Conservation (phyloP, 2,113 vertebrate species). For the Limnothrissa miodon region DNA sequence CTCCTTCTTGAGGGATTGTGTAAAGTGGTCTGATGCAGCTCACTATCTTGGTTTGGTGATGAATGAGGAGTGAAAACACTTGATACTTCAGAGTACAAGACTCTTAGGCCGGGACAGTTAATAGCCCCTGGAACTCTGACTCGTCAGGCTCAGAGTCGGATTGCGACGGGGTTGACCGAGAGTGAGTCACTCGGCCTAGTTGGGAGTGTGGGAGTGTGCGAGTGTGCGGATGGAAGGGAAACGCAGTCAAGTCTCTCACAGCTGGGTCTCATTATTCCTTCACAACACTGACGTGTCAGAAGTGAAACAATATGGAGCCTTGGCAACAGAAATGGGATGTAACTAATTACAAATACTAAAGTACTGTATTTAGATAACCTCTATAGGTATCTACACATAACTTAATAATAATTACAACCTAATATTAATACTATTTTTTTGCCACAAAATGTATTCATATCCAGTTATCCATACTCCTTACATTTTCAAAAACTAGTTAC, state of each 20-base stretch:
- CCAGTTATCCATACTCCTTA: too few species aligned
- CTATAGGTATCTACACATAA: too few species aligned
- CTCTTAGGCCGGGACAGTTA: not conserved
- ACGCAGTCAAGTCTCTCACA: conserved; percentile 1
- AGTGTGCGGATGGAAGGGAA: not conserved
- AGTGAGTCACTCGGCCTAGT: not conserved
- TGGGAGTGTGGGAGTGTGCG: not conserved
- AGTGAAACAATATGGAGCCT: too few species aligned
- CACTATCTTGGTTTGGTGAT: not conserved
- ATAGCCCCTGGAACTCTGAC: not conserved
- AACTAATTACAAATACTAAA: too few species aligned
- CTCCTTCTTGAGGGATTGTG: not conserved
- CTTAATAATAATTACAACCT: too few species aligned
- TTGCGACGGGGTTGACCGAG: not conserved
- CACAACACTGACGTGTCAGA: conserved; percentile 28
- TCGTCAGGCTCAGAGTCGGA: not conserved
- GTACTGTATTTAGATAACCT: not conserved
- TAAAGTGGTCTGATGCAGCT: not conserved
- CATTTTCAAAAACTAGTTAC: too few species aligned
- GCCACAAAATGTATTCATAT: too few species aligned
- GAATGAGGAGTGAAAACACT: not conserved
- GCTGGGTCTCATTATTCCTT: conserved; percentile 38
- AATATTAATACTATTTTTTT: too few species aligned
- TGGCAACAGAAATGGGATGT: too few species aligned
- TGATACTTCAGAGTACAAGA: not conserved